These are phyloP conservation scores for Myotis pilosus DNA, from an alignment of 2,797 vertebrate species.

Conservation along the genomic window DNA sequence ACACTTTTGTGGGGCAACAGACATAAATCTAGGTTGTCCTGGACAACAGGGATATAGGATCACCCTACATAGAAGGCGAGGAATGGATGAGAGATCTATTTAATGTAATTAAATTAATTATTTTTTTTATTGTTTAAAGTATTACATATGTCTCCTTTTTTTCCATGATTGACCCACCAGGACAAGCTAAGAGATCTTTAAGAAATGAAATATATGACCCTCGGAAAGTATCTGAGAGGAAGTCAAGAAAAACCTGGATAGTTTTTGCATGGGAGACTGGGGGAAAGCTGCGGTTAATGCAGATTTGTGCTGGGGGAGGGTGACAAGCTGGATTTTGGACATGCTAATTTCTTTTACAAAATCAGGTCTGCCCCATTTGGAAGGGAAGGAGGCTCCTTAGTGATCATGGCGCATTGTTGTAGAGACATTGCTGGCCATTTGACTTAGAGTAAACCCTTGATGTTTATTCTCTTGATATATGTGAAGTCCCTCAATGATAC, in stretches of 20 bases:
- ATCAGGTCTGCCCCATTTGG: not conserved
- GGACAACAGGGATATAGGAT: not conserved
- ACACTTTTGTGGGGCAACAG: not conserved
- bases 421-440: not conserved
- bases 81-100: not conserved
- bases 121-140: too few relatives aligned
- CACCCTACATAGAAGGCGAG: not conserved
- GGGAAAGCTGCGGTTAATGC: not conserved
- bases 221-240: not conserved
- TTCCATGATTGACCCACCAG: too few relatives aligned
- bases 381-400: not conserved
- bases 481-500: conserved; percentile 28
- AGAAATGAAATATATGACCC: not conserved
- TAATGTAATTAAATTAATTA: too few relatives aligned
- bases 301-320: not conserved
- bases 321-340: not conserved
- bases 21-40: not conserved
- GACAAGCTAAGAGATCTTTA: not conserved
- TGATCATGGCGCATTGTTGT: not conserved
- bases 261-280: not conserved
- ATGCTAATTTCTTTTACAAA: not conserved
- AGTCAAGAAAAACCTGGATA: not conserved
- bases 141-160: too few relatives aligned
- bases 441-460: not conserved
- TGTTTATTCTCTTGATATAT: not conserved